phyloP scores from a whole-genome alignment of 2,113 vertebrate species.

The Barnardius zonarius region DNA sequence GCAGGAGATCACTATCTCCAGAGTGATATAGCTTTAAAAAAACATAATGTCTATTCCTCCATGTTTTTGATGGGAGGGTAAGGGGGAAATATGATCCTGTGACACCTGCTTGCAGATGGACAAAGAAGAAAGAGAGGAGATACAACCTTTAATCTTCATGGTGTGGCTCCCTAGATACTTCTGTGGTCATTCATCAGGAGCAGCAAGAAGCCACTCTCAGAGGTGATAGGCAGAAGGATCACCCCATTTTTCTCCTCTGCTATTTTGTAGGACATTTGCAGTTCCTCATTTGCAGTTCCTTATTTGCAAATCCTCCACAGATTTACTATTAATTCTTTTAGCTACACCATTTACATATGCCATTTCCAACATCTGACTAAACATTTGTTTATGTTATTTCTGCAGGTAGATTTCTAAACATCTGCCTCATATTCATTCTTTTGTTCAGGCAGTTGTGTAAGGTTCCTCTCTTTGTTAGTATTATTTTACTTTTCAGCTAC shows the following conservation, averaged over 20 bases:
- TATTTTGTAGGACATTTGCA: not conserved
- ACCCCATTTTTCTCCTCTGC: not conserved
- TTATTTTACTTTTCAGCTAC: not conserved
- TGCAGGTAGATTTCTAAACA: not conserved
- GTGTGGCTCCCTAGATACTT: not conserved
- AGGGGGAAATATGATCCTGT: not conserved
- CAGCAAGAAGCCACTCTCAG: not conserved
- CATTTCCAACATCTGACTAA: not conserved
- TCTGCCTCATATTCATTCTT: not conserved
- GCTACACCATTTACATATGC: not conserved
- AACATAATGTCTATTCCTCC: not conserved
- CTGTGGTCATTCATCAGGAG: not conserved
- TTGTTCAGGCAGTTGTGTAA: not conserved
- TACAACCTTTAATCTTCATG: not conserved
- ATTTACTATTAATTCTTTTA: not conserved
- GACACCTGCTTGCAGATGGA: not conserved
- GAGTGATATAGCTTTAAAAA: not conserved
- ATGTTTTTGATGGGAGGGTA: not conserved
- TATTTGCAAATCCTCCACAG: not conserved
- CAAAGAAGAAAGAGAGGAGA: not conserved
- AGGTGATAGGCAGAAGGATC: not conserved
- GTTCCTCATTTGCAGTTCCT: not conserved
- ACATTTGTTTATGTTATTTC: not conserved
- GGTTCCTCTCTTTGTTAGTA: not conserved
- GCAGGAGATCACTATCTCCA: not conserved